Base-by-base conservation (phyloP, 2,888 invertebrate genomes). In the Catocala fraxini region DNA sequence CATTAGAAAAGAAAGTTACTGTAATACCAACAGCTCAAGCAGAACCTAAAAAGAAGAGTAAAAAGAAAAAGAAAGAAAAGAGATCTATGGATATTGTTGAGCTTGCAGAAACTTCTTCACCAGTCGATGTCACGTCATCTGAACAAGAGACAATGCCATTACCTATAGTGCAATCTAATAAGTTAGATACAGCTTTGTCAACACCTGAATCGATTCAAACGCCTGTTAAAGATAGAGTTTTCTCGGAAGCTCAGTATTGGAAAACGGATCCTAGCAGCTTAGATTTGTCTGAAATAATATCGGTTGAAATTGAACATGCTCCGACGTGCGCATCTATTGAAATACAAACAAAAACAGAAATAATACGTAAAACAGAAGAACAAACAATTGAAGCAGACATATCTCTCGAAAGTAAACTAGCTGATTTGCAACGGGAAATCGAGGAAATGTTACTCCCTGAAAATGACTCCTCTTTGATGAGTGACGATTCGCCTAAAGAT, bases 371-470 rank as follows among this genome's bases (percentile, higher is more conserved):
- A 61, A 65, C 52, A 51, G 65, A 66, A 61, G 63, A 69, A 34
- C 59, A 80, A 58, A 86, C 83, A 63, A 84, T 90, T 62, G 82
- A 86, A 25, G 92, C 90, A 59, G 92, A 93, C 70, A 87, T 89
- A 63, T 92, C 92, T 0, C 86, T 93, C 56, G 94, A 93, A 77
- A 87, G 86, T 73, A 91, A 94, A 88, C 93, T 94, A 90, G 94
- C 93, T 49, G 93, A 92, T 69, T 83, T 94, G 57, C 93, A 93
- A 81, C 85, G 91, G 75, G 94, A 94, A 87, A 94, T 94, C 45
- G 94, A 94, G 70, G 93, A 94, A 85, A 90, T 93, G 90, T 72
- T 94, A 41, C 72, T 89, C 35, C 94, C 94, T 45, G 93, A 93
- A 87, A 93, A 91, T 76, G 92, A 93, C 70, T 88, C 87, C 12